These are phyloP conservation scores for Seira sanloemensis DNA, from an alignment of 2,888 invertebrate species.

Conservation along the genomic window DNA sequence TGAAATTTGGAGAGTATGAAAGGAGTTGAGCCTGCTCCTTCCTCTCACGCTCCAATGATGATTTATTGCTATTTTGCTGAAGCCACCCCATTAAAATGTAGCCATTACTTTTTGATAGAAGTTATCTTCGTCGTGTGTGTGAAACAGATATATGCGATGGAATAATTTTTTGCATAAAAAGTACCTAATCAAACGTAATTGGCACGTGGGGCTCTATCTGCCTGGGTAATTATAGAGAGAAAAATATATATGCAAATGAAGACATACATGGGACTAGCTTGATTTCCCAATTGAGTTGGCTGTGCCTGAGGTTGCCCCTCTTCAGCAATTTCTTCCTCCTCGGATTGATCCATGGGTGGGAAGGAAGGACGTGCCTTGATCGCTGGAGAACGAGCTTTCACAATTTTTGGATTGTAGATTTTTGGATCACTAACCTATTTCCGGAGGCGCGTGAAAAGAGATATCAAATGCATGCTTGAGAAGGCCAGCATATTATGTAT, in stretches of 20 bases:
- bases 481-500: neutral
- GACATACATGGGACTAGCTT: slow-evolving; percentile 59
- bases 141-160: no score
- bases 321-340: slow-evolving; percentile 43
- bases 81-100: slow-evolving; percentile 38
- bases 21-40: slow-evolving; percentile 30
- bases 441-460: neutral
- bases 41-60: slow-evolving; percentile 54
- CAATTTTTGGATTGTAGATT: slow-evolving; percentile 94
- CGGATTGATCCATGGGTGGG: slow-evolving; percentile 54
- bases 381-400: slow-evolving; percentile 64
- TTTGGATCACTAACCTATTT: slow-evolving; percentile 87
- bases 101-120: no score
- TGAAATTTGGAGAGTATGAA: slow-evolving; percentile 15
- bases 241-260: neutral
- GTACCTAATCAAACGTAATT: slow-evolving; percentile 45
- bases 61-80: slow-evolving; percentile 56
- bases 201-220: slow-evolving; percentile 6
- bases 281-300: slow-evolving; percentile 25
- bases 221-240: neutral
- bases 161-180: slow-evolving; percentile 17
- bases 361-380: slow-evolving; percentile 65
- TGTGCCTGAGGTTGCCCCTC: slow-evolving; percentile 13
- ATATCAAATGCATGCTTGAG: neutral
- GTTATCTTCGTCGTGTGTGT: no score